phyloP scores from a whole-genome alignment of 2,113 vertebrate species.

The Siniperca knerii region DNA sequence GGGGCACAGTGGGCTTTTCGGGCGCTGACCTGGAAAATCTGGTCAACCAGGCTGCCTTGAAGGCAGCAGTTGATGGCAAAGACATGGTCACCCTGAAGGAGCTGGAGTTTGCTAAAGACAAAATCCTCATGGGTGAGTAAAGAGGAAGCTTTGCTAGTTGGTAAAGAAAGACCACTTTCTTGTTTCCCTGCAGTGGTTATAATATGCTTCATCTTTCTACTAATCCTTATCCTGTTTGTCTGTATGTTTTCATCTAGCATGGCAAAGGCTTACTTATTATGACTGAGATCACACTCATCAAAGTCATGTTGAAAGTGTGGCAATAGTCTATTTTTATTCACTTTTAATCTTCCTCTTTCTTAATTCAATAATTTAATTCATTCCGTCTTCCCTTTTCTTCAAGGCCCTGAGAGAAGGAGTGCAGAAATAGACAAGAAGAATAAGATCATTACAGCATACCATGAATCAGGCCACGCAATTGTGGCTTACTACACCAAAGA shows the following conservation, averaged over 20 bases:
- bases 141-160: background rate
- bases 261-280: background rate
- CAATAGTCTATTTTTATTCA: background rate
- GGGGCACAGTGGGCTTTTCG: slow-evolving; percentile 98
- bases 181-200: background rate
- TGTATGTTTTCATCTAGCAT: background rate
- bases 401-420: slow-evolving; percentile 96
- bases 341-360: background rate
- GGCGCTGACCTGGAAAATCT: slow-evolving; percentile 98
- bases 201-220: background rate
- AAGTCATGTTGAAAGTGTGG: background rate
- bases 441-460: slow-evolving; percentile 95
- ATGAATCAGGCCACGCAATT: slow-evolving; percentile 97
- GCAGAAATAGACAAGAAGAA: slow-evolving; percentile 95
- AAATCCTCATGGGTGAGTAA: slow-evolving; percentile 95
- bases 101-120: slow-evolving; percentile 98
- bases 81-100: slow-evolving; percentile 98
- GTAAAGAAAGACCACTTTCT: background rate
- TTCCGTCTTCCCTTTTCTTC: background rate
- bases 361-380: background rate
- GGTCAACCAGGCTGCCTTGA: slow-evolving; percentile 97
- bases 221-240: background rate
- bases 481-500: slow-evolving; percentile 98
- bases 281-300: background rate
- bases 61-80: slow-evolving; percentile 97